Evolutionary conservation across 2,888 invertebrate species (phyloP).

Genomic region (Poecilus cupreus): DNA sequence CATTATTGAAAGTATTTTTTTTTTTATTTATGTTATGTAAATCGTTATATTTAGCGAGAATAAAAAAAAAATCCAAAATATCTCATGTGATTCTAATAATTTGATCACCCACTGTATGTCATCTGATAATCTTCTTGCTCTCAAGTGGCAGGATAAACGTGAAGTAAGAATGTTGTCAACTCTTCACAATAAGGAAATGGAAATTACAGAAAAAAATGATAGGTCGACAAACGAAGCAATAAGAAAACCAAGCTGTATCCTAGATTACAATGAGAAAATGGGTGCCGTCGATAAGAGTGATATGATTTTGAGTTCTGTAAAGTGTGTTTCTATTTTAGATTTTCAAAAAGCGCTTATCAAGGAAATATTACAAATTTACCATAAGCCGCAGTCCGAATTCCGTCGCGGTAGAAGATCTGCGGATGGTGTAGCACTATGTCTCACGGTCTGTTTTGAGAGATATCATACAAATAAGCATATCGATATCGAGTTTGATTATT

Average conservation of each 20-base stretch:
- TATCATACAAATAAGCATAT: no score
- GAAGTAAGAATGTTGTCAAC: constrained; percentile 65
- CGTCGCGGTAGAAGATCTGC: not conserved
- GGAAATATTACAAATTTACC: constrained; percentile 60
- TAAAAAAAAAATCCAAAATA: no score
- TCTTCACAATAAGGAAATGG: constrained; percentile 63
- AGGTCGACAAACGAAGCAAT: constrained; percentile 57
- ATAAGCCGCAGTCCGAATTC: constrained; percentile 30
- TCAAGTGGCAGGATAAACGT: constrained; percentile 68
- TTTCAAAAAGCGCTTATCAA: constrained; percentile 61
- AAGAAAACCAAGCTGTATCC: constrained; percentile 61
- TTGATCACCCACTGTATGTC: constrained; percentile 41
- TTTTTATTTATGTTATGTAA: no score
- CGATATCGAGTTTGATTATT: no score
- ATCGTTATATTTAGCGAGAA: no score
- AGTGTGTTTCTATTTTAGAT: constrained; percentile 58
- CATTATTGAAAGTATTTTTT: no score
- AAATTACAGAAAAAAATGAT: constrained; percentile 62
- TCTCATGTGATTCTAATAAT: no score
- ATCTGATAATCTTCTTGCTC: constrained; percentile 57
- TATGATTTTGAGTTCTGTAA: constrained; percentile 62
- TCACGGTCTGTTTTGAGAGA: not conserved
- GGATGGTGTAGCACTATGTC: not conserved
- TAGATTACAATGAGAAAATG: constrained; percentile 66
- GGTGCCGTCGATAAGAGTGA: constrained; percentile 65